Base-by-base conservation (phyloP, 23 tunicate species). In the Clavelina lepadiformis region DNA sequence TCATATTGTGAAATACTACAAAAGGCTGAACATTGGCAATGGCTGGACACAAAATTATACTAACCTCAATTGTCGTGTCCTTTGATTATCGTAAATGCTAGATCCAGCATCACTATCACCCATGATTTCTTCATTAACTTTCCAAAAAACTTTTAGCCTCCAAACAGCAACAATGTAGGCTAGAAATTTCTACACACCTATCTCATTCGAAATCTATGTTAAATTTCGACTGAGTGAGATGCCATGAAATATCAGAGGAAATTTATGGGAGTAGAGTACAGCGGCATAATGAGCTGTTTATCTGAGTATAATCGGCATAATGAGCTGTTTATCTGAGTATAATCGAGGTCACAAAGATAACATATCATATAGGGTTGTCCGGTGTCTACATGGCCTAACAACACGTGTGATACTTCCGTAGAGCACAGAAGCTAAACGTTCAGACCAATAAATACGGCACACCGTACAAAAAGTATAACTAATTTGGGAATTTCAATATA, bases 71-170 rank as follows among this genome's bases (percentile, higher is more conserved):
- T 15, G 49, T 8, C 15, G 49, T 41, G 49, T 41, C 15, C 49
- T 41, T 41, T 41, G n/a, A n/a, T n/a, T n/a, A n/a, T n/a, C n/a
- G n/a, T n/a, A n/a, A n/a, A n/a, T n/a, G n/a, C n/a, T n/a, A 11
- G 49, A 41, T 41, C 49, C 49, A 41, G 49, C 49, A 41, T 41
- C 49, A 41, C 49, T 41, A 41, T 41, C 49, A 41, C 49, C 49
- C 49, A 41, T 41, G 15, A 41, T 41, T 15, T 41, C 13, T 41
- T 15, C 11, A 41, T 8, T 8, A 41, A 41, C 15, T 15, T 41
- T 41, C 49, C 15, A 41, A 41, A 11, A 8, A 15, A 41, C 49
- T 41, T 15, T 41, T 11, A 8, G 15, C 11, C 49, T 41, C 11
- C 15, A 41, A 41, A 41, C 49, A 11, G 15, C 49, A 8, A 41